Percentiles rank a stretch among this genome's conserved stretches.
phyloP scores from a whole-genome alignment of 2,888 invertebrate species.

The Aphodius granarius region DNA sequence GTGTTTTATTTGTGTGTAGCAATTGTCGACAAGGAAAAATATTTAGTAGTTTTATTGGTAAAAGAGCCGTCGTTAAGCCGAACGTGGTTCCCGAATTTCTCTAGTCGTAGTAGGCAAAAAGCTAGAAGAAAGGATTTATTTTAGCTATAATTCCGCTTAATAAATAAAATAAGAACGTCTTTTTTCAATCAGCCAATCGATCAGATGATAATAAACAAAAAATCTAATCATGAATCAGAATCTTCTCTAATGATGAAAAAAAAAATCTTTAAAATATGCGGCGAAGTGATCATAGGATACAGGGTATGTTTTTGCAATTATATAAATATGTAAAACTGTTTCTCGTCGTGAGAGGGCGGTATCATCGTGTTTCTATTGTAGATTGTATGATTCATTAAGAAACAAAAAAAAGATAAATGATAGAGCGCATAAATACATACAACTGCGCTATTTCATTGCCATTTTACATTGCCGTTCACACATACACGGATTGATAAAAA shows the following conservation, averaged over 20 bases:
- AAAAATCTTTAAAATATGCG: conserved; percentile 55
- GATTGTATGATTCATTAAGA: conserved; percentile 38
- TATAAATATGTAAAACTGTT: conserved; percentile 62
- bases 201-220: conserved; percentile 26
- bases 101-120: neutral
- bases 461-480: conserved; percentile 15
- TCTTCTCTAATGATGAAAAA: conserved; percentile 19
- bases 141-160: neutral
- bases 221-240: conserved; percentile 27
- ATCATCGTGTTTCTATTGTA: conserved; percentile 44
- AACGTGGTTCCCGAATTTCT: neutral
- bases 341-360: conserved; percentile 49
- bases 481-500: neutral
- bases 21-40: neutral
- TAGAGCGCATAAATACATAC: conserved; percentile 16
- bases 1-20: neutral
- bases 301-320: conserved; percentile 93
- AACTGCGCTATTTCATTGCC: conserved; percentile 38
- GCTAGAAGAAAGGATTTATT: neutral
- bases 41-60: neutral
- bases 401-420: conserved; percentile 11
- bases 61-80: neutral
- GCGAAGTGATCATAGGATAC: conserved; percentile 84
- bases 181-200: conserved; percentile 21
- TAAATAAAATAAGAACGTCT: neutral